These are phyloP conservation scores for Pitta sordida DNA, from an alignment of 2,113 vertebrate species.

Conservation along the genomic window DNA sequence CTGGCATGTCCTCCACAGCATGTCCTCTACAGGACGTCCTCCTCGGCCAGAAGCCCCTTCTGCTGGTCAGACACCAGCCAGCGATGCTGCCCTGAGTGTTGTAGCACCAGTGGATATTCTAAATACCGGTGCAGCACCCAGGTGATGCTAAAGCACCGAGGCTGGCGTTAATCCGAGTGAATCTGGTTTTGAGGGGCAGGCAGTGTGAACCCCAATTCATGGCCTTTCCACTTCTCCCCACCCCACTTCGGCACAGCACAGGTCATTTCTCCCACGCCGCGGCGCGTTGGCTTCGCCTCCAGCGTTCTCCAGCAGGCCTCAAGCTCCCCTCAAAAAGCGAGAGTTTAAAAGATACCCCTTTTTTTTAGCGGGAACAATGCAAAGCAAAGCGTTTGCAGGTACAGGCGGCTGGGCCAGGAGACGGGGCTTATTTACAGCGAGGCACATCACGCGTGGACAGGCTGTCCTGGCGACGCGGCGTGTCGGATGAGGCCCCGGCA, in stretches of 20 bases:
- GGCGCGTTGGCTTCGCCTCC: rapidly evolving
- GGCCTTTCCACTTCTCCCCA: not conserved
- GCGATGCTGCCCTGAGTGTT: rapidly evolving
- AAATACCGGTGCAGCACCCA: rapidly evolving
- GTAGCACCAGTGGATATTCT: not conserved
- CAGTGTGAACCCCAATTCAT: rapidly evolving
- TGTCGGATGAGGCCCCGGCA: not conserved
- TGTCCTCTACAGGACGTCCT: not conserved
- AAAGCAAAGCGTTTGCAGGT: not conserved
- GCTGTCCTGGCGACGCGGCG: not conserved
- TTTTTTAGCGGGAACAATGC: not conserved
- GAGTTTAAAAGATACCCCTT: not conserved
- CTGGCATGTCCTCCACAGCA: not conserved
- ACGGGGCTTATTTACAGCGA: rapidly evolving
- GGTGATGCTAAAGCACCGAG: not conserved
- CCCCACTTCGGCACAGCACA: rapidly evolving
- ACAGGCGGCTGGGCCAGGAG: not conserved
- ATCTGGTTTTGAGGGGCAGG: not conserved
- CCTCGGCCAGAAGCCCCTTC: not conserved
- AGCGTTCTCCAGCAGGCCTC: rapidly evolving
- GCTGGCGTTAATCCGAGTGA: rapidly evolving
- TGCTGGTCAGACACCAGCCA: not conserved
- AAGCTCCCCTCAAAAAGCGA: rapidly evolving
- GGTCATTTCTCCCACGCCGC: rapidly evolving
- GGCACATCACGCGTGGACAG: not conserved